Percentiles rank a stretch among this genome's conserved stretches.
phyloP scores from a whole-genome alignment of 2,888 invertebrate species.

The Meta bourneti region DNA sequence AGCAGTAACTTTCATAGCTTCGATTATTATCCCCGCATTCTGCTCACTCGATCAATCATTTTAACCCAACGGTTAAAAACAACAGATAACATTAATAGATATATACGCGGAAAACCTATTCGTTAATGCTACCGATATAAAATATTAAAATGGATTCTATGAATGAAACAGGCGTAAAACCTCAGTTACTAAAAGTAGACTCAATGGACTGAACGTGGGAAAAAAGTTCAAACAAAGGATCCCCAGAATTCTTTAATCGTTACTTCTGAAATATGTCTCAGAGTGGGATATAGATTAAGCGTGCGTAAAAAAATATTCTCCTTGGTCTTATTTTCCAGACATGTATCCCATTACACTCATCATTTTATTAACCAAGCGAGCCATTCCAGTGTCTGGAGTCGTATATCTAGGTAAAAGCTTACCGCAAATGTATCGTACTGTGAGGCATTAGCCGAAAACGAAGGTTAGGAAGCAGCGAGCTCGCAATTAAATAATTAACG shows the following conservation, averaged over 20 bases:
- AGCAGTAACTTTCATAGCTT: background rate
- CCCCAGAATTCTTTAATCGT: background rate
- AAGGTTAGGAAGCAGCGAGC: slow-evolving; percentile 61
- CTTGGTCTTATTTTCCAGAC: slow-evolving; percentile 32
- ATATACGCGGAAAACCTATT: background rate
- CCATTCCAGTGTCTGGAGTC: slow-evolving; percentile 51
- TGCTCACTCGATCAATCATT: background rate
- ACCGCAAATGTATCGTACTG: slow-evolving; percentile 69
- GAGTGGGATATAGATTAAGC: slow-evolving; percentile 15
- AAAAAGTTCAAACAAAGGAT: slow-evolving; percentile 1
- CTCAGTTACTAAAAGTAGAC: background rate
- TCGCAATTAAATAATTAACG: slow-evolving; percentile 74
- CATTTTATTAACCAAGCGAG: slow-evolving; percentile 64
- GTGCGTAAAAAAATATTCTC: slow-evolving; percentile 10
- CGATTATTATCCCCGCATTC: background rate
- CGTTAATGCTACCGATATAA: background rate
- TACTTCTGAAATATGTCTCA: slow-evolving; percentile 30
- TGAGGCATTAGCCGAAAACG: slow-evolving; percentile 64
- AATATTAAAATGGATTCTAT: background rate
- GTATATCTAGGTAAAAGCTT: slow-evolving; percentile 68
- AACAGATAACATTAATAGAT: background rate
- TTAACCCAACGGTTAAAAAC: background rate
- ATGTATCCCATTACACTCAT: slow-evolving; percentile 60
- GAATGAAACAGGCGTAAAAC: background rate
- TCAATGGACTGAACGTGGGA: background rate